Base-by-base conservation (phyloP, 2,113 vertebrate genomes). In the Rhinogobius similis region DNA sequence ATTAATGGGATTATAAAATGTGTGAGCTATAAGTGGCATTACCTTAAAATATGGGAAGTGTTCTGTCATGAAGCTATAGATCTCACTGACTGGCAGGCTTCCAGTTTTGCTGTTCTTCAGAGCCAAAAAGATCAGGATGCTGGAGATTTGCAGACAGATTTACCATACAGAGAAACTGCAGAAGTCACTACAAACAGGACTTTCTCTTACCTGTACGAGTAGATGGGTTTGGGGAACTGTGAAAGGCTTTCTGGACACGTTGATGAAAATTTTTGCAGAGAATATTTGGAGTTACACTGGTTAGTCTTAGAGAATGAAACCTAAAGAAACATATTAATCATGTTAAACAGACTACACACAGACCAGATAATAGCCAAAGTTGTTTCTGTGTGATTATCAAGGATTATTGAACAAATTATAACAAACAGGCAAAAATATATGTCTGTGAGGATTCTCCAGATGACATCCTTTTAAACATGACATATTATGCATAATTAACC, bases 31-130 rank as follows among this genome's bases (percentile, higher is more conserved):
- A 10, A 50, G n/a, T 50, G 46, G 20, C 6, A 50, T 50, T 93
- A 99, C 98, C 96, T 98, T 99, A 77, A 99, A 99, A 80, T 98
- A 99, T 48, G 98, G 98, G 59, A 99, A 99, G 83, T 99, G 94
- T 81, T 99, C 96, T 0, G 95, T 98, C 96, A 99, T 99, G 90
- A 99, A 99, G 88, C 95, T 96, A 93, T 99, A 99, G 92, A 99
- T 99, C 92, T 99, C 97, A 23, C 96, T 99, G 91, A 99, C 98
- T 0, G 98, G 98, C 70, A 99, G 93, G 71, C 96, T 98, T 64
- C 97, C 97, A 0, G 96, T 96, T 88, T 95, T 96, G 85, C 98
- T 99, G 93, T 96, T 98, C 93, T 94, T 97, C 70, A 99, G 92
- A 62, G 98, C 97, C 97, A 99, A 96, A 90, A 98, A 98, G 89